These are phyloP conservation scores for Neogale vison DNA, from an alignment of 2,113 vertebrate genomes.

Conservation along the genomic window DNA sequence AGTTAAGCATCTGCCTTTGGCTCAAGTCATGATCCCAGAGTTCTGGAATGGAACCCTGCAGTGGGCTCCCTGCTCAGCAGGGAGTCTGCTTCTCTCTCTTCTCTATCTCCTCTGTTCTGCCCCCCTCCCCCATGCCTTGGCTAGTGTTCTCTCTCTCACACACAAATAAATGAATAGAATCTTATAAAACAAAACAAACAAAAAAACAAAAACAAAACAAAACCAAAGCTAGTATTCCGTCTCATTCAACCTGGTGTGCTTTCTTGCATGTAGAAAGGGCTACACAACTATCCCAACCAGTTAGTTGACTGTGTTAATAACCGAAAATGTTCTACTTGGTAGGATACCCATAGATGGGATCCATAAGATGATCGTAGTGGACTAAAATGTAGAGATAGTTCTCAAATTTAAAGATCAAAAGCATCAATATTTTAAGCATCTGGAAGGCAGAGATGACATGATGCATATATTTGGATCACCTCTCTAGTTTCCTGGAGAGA, in stretches of 20 bases:
- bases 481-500: background rate
- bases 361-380: background rate
- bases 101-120: background rate
- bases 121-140: rapidly evolving
- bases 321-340: background rate
- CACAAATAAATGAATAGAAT: background rate
- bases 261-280: background rate
- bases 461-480: background rate
- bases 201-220: too few relatives aligned
- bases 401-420: background rate
- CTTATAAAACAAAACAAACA: background rate
- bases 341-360: background rate
- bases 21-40: background rate
- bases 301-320: background rate
- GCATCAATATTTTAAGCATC: background rate
- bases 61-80: background rate
- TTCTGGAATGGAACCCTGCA: background rate
- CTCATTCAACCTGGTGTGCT: background rate
- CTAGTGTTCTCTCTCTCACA: too few relatives aligned
- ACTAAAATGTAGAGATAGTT: background rate
- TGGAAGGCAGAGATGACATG: background rate
- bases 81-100: background rate
- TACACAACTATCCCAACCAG: background rate
- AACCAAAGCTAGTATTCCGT: background rate
- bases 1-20: background rate